Evolutionary conservation across 2,888 invertebrate genomes (phyloP).

Genomic region (Hofmannophila pseudospretella): DNA sequence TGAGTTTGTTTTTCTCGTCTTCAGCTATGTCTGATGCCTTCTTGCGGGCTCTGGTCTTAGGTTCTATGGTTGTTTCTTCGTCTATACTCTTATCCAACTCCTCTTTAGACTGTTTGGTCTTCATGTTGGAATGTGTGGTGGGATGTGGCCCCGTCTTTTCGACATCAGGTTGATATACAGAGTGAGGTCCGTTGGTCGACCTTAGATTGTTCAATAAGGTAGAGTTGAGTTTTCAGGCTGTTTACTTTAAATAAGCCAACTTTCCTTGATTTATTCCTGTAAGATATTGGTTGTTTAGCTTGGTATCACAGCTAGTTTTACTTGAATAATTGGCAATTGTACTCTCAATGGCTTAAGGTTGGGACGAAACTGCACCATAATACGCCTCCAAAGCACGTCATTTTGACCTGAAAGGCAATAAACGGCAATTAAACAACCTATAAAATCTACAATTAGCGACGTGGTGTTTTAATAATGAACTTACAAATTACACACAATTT

Average conservation of each 20-base stretch:
- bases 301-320: conserved; percentile 29
- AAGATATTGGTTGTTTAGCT: conserved; percentile 10
- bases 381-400: conserved; percentile 38
- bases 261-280: background rate
- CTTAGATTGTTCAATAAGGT: conserved; percentile 32
- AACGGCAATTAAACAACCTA: conserved; percentile 26
- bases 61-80: conserved; percentile 62
- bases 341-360: conserved; percentile 31
- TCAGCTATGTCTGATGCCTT: conserved; percentile 61
- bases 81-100: conserved; percentile 65
- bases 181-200: conserved; percentile 34
- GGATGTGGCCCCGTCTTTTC: conserved; percentile 62
- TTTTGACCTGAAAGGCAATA: conserved; percentile 53
- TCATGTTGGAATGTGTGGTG: conserved; percentile 75
- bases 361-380: conserved; percentile 38
- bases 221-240: conserved; percentile 17
- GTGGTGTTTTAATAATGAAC: conserved; percentile 31
- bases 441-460: conserved; percentile 29
- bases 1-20: conserved; percentile 54
- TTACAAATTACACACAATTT: conserved; percentile 19
- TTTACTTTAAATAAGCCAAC: conserved; percentile 2
- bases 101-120: conserved; percentile 70
- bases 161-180: conserved; percentile 65
- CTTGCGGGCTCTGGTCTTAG: conserved; percentile 70
- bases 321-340: conserved; percentile 5